Conservation (phyloP, 2,797 vertebrate genomes). For the Leuciscus waleckii region DNA sequence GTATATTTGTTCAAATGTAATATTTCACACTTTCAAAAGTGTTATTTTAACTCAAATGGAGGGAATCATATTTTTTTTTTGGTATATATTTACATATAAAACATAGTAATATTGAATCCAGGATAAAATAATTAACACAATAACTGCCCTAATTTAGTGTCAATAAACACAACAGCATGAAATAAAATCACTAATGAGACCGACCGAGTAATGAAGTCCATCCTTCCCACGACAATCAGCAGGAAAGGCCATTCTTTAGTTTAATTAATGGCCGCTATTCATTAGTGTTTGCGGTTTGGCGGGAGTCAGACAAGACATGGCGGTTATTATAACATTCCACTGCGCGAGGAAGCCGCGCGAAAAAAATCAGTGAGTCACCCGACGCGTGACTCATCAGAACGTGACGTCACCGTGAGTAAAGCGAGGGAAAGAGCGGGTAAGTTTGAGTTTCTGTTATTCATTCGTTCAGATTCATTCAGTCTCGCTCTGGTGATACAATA, state of each 20-base stretch:
- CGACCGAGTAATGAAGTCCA: too few relatives aligned
- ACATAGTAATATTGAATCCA: neutral
- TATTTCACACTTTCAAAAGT: neutral
- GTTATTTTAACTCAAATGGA: too few relatives aligned
- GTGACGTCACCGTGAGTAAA: conserved; percentile 56
- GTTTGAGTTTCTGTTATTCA: conserved; percentile 3
- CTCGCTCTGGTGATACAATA: neutral
- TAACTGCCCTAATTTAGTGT: too few relatives aligned
- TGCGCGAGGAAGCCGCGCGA: neutral
- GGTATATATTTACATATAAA: too few relatives aligned
- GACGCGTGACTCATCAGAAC: conserved; percentile 48
- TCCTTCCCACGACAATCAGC: too few relatives aligned
- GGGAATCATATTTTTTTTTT: too few relatives aligned
- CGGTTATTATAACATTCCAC: neutral
- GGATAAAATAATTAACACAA: neutral
- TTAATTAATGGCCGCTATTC: neutral
- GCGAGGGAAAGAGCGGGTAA: conserved; percentile 64
- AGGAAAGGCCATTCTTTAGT: neutral
- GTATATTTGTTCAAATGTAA: neutral
- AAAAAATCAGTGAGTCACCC: neutral
- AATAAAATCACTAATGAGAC: neutral
- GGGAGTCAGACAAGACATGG: neutral
- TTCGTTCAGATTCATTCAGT: neutral
- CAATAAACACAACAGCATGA: neutral
- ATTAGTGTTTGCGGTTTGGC: neutral